These are phyloP conservation scores for Stenichneumon culpator DNA, from an alignment of 2,888 invertebrate genomes.

Conservation along the genomic window DNA sequence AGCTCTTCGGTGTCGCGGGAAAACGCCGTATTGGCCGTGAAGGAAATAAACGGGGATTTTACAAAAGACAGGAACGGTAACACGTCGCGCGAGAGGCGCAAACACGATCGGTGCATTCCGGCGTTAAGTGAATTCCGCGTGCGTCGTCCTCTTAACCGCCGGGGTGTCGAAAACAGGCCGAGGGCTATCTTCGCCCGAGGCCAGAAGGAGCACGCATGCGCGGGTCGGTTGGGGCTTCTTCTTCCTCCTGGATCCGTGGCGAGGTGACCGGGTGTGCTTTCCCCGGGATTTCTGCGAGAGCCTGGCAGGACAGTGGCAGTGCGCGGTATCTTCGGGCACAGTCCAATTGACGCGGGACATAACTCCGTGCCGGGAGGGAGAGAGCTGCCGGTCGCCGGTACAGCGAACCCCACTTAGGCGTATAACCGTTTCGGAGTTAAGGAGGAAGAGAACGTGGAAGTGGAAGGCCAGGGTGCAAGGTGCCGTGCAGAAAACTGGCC, in stretches of 20 bases:
- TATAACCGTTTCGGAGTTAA: constrained; percentile 48
- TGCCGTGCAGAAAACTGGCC: constrained; percentile 29
- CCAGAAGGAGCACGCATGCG: constrained; percentile 77
- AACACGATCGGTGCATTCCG: constrained; percentile 81
- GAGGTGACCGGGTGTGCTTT: constrained; percentile 64
- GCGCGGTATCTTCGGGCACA: constrained; percentile 23
- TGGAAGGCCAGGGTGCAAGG: constrained; percentile 59
- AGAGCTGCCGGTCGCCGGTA: constrained; percentile 75
- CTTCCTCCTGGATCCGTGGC: constrained; percentile 35
- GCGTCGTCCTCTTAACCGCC: constrained; percentile 64
- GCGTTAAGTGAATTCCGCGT: constrained; percentile 83
- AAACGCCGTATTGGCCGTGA: constrained; percentile 31
- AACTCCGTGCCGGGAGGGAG: constrained; percentile 71
- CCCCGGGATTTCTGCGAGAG: constrained; percentile 9
- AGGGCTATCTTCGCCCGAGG: constrained; percentile 45
- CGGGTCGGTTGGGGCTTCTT: constrained; percentile 79
- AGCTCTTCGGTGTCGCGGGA: not conserved
- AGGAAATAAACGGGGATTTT: constrained; percentile 16
- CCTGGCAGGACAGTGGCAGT: constrained; percentile 47
- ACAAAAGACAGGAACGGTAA: constrained; percentile 14
- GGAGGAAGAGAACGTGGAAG: constrained; percentile 19
- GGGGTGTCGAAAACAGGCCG: constrained; percentile 78
- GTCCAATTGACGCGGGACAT: constrained; percentile 80
- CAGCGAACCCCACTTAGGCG: constrained; percentile 82
- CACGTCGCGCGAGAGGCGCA: constrained; percentile 37